Evolutionary conservation across 2,888 invertebrate genomes (phyloP), one percentile per base, ranked within the genome.

Genomic region (Trichogramma evanescens): DNA sequence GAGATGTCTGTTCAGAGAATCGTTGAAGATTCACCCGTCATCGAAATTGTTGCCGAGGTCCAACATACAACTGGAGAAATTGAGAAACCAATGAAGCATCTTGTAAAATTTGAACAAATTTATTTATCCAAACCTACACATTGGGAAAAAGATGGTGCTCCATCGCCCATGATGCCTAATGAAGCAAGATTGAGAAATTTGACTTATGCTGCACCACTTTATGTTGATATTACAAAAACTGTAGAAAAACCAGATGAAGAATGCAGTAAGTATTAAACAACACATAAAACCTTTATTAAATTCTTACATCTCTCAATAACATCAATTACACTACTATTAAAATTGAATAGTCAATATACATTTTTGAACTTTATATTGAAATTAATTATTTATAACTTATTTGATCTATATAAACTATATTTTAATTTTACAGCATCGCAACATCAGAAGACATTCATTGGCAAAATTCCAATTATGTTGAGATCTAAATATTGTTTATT

Each of bases 121-220:
- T 99, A 99, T 77, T 79, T 99, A 51, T 98, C 98, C 0, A 99
- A 99, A 79, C 99, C 99, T 3, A 99, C 98, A 6, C 99, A 99
- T 83, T 99, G 99, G 99, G 99, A 99, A 79, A 99, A 99, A 80
- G 99, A 99, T 83, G 99, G 99, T 74, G 95, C 97, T 0, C 97
- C 98, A 9, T 93, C 94, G 61, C 96, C 97, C 62, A 97, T 99
- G 97, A 99, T 99, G 96, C 99, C 99, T 0, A 99, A 99, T 74
- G 99, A 99, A 80, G 99, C 99, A 4, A 86, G 99, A 64, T 83
- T 99, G 57, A 84, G 99, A 61, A 99, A 99, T 81, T 82, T 98
- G 48, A 97, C 97, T 0, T 99, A 99, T 79, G 97, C 98, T 0
- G 98, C 99, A 1, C 99, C 99, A 1, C 82, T 99, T 0, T 99